A percentile compares a stretch with the other conserved stretches of the same genome.
Evolutionary conservation across 2,113 vertebrate species (phyloP).

Genomic region (Antechinus flavipes): DNA sequence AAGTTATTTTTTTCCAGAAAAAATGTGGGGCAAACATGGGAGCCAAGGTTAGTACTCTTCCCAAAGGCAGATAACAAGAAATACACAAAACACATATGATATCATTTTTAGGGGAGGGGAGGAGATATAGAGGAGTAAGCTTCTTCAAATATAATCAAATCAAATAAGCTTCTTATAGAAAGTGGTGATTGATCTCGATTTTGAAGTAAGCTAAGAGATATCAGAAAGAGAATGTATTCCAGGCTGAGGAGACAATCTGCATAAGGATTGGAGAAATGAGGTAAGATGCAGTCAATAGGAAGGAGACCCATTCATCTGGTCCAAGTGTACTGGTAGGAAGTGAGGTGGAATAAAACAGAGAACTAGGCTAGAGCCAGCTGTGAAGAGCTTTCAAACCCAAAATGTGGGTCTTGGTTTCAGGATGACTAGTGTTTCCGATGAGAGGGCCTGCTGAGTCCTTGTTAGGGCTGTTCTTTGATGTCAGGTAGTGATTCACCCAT

Average conservation of each 20-base stretch:
- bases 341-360: background rate
- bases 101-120: background rate
- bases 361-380: background rate
- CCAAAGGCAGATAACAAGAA: background rate
- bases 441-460: background rate
- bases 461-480: background rate
- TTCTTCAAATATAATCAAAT: background rate
- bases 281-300: background rate
- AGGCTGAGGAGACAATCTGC: background rate
- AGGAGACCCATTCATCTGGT: background rate
- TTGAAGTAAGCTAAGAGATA: background rate
- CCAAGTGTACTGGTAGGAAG: background rate
- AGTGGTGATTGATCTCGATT: background rate
- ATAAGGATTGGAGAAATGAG: background rate
- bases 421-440: background rate
- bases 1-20: background rate
- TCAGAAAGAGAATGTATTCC: background rate
- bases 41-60: background rate
- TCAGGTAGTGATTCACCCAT: background rate
- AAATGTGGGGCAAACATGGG: background rate
- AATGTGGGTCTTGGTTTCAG: background rate
- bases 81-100: background rate
- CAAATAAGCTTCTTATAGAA: background rate
- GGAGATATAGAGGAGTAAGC: background rate
- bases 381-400: background rate